These are phyloP conservation scores for Amphipyra berbera DNA, from an alignment of 2,888 invertebrate genomes.

Conservation along the genomic window DNA sequence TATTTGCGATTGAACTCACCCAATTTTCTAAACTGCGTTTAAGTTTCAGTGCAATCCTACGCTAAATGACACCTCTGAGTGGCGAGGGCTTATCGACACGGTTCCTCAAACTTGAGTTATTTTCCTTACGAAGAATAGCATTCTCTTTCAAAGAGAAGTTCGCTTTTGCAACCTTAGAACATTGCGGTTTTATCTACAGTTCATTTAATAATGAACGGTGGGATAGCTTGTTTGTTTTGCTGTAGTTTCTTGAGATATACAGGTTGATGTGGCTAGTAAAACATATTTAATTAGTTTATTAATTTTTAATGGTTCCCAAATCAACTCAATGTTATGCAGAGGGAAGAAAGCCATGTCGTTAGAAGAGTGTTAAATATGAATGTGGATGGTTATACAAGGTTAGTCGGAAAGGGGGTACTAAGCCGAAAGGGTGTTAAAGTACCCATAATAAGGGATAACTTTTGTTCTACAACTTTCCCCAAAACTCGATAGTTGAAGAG, in stretches of 20 bases:
- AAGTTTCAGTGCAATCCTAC: conserved; percentile 26
- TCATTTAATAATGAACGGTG: conserved; percentile 24
- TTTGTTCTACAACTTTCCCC: no score
- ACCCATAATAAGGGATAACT: no score
- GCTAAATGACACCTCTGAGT: conserved; percentile 33
- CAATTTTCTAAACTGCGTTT: conserved; percentile 31
- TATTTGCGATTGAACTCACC: background rate
- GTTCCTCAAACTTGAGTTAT: conserved; percentile 52
- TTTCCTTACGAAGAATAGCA: conserved; percentile 46
- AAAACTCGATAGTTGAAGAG: no score
- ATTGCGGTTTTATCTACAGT: conserved; percentile 33
- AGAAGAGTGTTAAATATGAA: no score
- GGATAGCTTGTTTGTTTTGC: conserved; percentile 9
- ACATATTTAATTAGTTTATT: background rate
- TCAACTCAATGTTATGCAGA: no score
- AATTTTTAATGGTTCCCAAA: no score
- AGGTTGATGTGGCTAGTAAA: background rate
- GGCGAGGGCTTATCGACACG: conserved; percentile 47
- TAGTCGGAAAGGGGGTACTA: no score
- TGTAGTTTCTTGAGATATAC: background rate
- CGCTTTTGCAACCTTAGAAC: conserved; percentile 22
- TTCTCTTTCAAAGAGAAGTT: conserved; percentile 36
- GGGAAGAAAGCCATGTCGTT: no score
- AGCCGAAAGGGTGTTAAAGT: no score
- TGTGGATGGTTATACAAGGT: no score